Percentiles rank a stretch among this genome's conserved stretches.
phyloP scores from a whole-genome alignment of 2,888 invertebrate genomes.

The Megamerina dolium region DNA sequence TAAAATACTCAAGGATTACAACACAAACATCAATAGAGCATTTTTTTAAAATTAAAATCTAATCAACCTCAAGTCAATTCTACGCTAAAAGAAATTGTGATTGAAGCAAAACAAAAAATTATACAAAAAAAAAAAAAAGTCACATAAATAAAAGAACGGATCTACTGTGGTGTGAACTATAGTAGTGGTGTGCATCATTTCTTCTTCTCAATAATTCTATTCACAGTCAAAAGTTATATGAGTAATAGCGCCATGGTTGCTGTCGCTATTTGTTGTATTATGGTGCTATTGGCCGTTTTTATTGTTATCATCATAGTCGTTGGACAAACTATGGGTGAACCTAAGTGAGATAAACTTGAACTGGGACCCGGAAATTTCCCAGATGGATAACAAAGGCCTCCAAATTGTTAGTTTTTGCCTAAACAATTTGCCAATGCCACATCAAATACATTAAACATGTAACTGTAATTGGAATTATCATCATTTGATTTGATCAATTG shows the following conservation, averaged over 20 bases:
- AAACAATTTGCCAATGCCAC: slow-evolving; percentile 5
- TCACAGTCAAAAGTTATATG: slow-evolving; percentile 32
- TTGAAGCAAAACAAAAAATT: too few species aligned
- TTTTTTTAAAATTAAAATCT: too few species aligned
- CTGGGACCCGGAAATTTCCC: slow-evolving; percentile 51
- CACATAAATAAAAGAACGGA: too few species aligned
- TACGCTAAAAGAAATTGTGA: too few species aligned
- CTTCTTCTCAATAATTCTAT: slow-evolving; percentile 21
- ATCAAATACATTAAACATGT: slow-evolving; percentile 1
- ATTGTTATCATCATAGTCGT: slow-evolving; percentile 76
- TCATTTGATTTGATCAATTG: slow-evolving; percentile 11
- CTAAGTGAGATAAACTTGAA: slow-evolving; percentile 54
- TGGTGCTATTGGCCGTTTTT: slow-evolving; percentile 73
- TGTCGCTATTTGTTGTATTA: slow-evolving; percentile 76
- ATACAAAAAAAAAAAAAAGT: too few species aligned
- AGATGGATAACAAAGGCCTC: slow-evolving; percentile 50
- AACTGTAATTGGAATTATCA: slow-evolving; percentile 9
- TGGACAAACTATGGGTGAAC: slow-evolving; percentile 67
- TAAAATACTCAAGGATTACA: too few species aligned
- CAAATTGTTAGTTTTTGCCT: slow-evolving; percentile 40
- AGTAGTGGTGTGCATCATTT: too few species aligned
- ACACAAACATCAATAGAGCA: too few species aligned
- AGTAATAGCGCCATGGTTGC: slow-evolving; percentile 64
- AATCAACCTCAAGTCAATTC: too few species aligned
- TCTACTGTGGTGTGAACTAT: too few species aligned